phyloP scores from a whole-genome alignment of 1,140 invertebrate species.

The Potamilus streckersoni region DNA sequence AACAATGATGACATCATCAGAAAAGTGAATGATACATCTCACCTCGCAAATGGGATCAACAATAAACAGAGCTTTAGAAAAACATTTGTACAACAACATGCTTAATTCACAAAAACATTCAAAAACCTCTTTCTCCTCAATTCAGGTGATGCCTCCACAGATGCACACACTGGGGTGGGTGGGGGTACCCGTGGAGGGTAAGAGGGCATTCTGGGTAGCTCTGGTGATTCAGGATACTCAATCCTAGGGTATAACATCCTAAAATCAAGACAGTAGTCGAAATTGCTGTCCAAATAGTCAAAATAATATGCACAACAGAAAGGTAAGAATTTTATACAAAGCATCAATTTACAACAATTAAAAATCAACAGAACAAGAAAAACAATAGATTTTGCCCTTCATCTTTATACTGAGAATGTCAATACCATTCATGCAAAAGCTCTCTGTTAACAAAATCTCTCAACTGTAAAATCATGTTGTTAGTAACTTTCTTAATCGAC shows the following conservation, averaged over 20 bases:
- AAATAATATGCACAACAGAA: neutral
- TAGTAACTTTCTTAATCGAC: no score
- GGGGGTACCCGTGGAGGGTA: slow-evolving; percentile 31
- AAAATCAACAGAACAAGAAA: no score
- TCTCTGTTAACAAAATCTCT: no score
- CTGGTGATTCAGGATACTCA: slow-evolving; percentile 27
- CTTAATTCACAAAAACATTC: neutral
- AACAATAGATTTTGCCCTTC: no score
- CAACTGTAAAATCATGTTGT: no score
- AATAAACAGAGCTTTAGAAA: slow-evolving; percentile 11
- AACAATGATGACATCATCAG: no score
- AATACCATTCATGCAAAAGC: no score
- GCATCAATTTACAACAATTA: no score
- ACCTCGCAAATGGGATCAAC: neutral
- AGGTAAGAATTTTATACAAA: neutral
- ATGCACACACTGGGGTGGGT: slow-evolving; percentile 43
- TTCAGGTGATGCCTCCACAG: slow-evolving; percentile 46
- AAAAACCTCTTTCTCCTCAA: slow-evolving; percentile 27
- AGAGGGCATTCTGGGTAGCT: slow-evolving; percentile 19
- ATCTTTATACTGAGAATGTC: no score
- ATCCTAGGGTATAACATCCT: slow-evolving; percentile 11
- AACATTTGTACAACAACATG: slow-evolving; percentile 12
- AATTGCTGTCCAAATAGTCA: neutral
- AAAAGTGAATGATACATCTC: no score
- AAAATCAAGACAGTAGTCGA: slow-evolving; percentile 6